phyloP scores from a whole-genome alignment of 2,797 vertebrate genomes.

The Anguilla megastoma region DNA sequence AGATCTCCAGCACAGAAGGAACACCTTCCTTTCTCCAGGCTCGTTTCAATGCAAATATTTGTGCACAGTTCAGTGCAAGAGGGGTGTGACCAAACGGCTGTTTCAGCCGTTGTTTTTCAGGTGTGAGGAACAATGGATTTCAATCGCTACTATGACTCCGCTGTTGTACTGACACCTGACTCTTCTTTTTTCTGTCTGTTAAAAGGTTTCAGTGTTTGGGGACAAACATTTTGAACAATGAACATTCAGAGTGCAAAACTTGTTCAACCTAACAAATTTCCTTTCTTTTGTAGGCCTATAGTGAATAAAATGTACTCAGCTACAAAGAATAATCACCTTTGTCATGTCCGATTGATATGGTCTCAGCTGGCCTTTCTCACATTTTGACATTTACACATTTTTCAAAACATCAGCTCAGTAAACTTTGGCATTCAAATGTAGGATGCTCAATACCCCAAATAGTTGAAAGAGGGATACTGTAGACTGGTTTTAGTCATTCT shows the following conservation, averaged over 20 bases:
- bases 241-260: not conserved
- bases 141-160: slow-evolving; percentile 24
- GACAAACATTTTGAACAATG: not conserved
- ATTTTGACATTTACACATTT: not conserved
- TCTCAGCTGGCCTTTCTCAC: not conserved
- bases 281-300: not conserved
- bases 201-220: not conserved
- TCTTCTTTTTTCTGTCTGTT: not conserved
- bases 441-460: not conserved
- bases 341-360: not conserved
- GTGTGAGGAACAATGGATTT: slow-evolving; percentile 19
- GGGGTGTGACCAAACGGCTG: not conserved
- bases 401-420: not conserved
- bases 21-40: slow-evolving; percentile 31
- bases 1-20: slow-evolving; percentile 19
- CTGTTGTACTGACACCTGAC: not conserved
- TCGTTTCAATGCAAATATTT: slow-evolving; percentile 33
- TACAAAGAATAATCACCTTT: not conserved
- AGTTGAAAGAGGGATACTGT: not conserved
- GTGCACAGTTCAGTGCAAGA: not conserved
- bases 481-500: not conserved
- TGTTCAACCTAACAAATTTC: not conserved
- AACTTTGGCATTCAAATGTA: not conserved
- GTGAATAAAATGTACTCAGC: not conserved
- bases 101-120: slow-evolving; percentile 11